Percentiles rank a stretch among this genome's conserved stretches.
Conservation (phyloP, 2,888 invertebrate genomes). For the Pollenia angustigena region DNA sequence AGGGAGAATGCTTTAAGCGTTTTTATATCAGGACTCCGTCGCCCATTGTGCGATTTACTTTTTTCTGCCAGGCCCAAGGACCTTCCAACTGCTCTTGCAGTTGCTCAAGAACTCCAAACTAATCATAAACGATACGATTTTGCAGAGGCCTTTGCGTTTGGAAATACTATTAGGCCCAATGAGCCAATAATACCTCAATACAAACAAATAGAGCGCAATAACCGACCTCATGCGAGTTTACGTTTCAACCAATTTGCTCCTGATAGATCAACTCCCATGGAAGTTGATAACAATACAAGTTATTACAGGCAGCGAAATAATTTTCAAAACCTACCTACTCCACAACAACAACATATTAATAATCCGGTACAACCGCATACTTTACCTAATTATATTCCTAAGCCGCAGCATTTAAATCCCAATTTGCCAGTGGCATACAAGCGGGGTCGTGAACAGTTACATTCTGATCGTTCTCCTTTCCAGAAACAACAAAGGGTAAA, state of each 20-base stretch:
- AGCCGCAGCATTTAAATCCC: conserved; percentile 24
- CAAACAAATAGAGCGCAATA: conserved; percentile 36
- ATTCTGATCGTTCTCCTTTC: conserved; percentile 16
- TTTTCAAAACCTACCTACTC: conserved; percentile 27
- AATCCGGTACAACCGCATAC: conserved; percentile 29
- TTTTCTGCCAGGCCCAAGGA: conserved; percentile 47
- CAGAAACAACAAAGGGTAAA: conserved; percentile 46
- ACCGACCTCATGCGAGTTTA: conserved; percentile 24
- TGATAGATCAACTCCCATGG: conserved; percentile 28
- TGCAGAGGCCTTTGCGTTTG: conserved; percentile 49
- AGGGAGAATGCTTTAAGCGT: conserved; percentile 7
- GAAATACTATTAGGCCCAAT: conserved; percentile 45
- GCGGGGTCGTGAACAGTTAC: conserved; percentile 18
- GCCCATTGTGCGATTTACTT: conserved; percentile 35
- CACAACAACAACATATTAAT: conserved; percentile 46
- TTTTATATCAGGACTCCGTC: conserved; percentile 43
- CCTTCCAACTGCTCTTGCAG: conserved; percentile 38
- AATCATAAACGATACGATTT: conserved; percentile 33
- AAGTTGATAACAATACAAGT: conserved; percentile 31
- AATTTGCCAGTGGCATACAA: conserved; percentile 51
- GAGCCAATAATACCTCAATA: conserved; percentile 26
- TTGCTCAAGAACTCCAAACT: conserved; percentile 42
- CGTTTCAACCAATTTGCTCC: conserved; percentile 16
- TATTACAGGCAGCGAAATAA: conserved; percentile 49
- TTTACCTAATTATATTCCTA: conserved; percentile 43